phyloP scores from a whole-genome alignment of 2,888 invertebrate species.

The Neoaliturus tenellus region DNA sequence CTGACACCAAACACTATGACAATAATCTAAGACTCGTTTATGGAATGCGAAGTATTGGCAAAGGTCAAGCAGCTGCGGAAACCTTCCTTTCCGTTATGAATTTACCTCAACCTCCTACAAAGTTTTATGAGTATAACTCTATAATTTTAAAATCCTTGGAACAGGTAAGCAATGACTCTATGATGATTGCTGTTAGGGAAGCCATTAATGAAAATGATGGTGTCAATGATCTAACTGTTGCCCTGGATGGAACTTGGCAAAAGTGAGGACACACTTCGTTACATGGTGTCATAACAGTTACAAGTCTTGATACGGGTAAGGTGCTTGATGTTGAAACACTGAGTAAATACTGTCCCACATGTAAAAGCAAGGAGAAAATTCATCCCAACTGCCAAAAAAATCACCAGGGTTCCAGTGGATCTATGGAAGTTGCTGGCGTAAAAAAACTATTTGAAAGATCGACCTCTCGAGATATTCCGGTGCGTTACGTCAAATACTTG shows the following conservation, averaged over 20 bases:
- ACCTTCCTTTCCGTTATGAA: conserved; percentile 34
- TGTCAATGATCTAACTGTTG: conserved; percentile 34
- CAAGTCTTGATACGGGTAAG: conserved; percentile 29
- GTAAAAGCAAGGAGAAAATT: neutral
- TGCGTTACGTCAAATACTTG: conserved; percentile 39
- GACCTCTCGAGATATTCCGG: neutral
- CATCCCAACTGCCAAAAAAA: conserved; percentile 19
- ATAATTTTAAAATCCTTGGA: neutral
- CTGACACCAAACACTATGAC: conserved; percentile 1
- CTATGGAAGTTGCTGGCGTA: conserved; percentile 44
- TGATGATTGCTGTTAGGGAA: conserved; percentile 28
- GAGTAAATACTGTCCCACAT: conserved; percentile 36
- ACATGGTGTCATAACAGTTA: conserved; percentile 41
- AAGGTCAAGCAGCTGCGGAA: conserved; percentile 32
- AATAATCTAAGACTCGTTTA: conserved; percentile 31
- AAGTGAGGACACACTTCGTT: conserved; percentile 9
- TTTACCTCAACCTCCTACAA: conserved; percentile 28
- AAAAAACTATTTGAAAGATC: conserved; percentile 34
- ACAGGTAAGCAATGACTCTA: conserved; percentile 32
- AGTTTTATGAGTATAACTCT: conserved; percentile 32
- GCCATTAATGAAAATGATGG: conserved; percentile 17
- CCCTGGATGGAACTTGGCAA: conserved; percentile 42
- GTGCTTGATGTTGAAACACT: conserved; percentile 31
- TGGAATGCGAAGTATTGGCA: conserved; percentile 35
- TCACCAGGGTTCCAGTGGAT: conserved; percentile 40